These are phyloP conservation scores for Protonibea diacanthus DNA, from an alignment of 2,797 vertebrate genomes.

Conservation along the genomic window DNA sequence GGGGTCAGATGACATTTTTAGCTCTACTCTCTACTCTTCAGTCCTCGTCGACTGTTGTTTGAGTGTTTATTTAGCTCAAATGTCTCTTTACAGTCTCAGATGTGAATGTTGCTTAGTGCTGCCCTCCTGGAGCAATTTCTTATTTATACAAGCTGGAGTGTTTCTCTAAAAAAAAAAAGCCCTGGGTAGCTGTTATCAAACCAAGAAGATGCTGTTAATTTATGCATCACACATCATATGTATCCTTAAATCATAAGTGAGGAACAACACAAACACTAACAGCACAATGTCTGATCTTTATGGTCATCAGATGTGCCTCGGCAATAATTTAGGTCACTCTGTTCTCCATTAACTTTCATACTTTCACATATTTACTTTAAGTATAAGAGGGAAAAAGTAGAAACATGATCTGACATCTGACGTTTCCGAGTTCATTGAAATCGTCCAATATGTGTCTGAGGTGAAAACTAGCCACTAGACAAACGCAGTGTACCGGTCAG, in stretches of 20 bases:
- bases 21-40: conserved; percentile 8
- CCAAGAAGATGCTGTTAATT: conserved; percentile 40
- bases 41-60: conserved; percentile 20
- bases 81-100: conserved; percentile 17
- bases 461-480: background rate
- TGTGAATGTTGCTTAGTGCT: conserved; percentile 17
- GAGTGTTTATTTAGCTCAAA: conserved; percentile 4
- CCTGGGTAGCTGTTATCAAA: conserved; percentile 46
- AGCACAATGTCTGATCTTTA: conserved; percentile 51
- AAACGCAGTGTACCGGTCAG: background rate
- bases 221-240: conserved; percentile 30
- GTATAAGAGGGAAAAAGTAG: background rate
- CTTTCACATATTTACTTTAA: background rate
- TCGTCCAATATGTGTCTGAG: background rate
- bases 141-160: conserved; percentile 37
- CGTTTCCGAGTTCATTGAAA: conserved; percentile 5
- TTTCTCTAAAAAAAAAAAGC: conserved; percentile 34
- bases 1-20: conserved; percentile 29
- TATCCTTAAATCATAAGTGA: conserved; percentile 37
- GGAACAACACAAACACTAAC: conserved; percentile 14
- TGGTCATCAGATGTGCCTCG: conserved; percentile 59
- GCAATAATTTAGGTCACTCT: conserved; percentile 69
- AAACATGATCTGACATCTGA: background rate
- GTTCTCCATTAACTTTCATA: conserved; percentile 63
- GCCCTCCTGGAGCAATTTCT: conserved; percentile 36